These are phyloP conservation scores for Sepioteuthis lessoniana DNA, from an alignment of 2,888 invertebrate species.

Conservation along the genomic window DNA sequence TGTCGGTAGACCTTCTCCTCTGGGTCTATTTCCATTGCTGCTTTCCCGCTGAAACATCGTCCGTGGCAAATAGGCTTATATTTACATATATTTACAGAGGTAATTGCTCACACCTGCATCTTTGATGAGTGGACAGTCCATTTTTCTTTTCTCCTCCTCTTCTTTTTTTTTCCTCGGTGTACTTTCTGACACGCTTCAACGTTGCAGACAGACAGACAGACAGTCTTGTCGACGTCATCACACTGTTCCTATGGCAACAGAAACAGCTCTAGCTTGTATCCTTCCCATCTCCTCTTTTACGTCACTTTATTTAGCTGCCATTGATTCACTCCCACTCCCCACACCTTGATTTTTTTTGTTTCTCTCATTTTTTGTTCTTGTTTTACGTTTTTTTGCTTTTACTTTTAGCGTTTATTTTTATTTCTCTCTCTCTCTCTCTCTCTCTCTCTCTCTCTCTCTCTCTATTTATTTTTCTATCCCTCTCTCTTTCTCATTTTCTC, in stretches of 20 bases:
- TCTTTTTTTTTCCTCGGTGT: neutral
- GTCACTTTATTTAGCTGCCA: neutral
- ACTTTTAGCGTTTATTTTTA: neutral
- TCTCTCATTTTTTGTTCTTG: neutral
- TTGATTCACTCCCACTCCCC: neutral
- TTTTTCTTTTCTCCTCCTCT: neutral
- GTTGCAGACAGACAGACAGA: neutral
- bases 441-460: too few species aligned
- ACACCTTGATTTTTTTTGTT: neutral
- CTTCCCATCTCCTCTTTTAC: neutral
- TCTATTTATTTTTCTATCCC: too few species aligned
- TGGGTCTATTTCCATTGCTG: too few species aligned
- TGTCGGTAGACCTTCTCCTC: neutral
- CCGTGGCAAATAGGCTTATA: neutral
- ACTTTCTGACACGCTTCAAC: slow-evolving; percentile 9
- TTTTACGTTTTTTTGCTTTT: neutral
- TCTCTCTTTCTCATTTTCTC: too few species aligned
- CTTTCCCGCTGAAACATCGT: neutral
- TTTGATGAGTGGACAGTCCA: neutral
- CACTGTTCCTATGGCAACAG: neutral
- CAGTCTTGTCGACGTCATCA: neutral
- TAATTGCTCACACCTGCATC: neutral
- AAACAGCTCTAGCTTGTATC: neutral
- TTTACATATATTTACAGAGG: neutral
- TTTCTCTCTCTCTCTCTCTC: neutral